Percentiles rank a stretch among this genome's conserved stretches.
Evolutionary conservation across 2,888 invertebrate species (phyloP).

Genomic region (Hyalella azteca): DNA sequence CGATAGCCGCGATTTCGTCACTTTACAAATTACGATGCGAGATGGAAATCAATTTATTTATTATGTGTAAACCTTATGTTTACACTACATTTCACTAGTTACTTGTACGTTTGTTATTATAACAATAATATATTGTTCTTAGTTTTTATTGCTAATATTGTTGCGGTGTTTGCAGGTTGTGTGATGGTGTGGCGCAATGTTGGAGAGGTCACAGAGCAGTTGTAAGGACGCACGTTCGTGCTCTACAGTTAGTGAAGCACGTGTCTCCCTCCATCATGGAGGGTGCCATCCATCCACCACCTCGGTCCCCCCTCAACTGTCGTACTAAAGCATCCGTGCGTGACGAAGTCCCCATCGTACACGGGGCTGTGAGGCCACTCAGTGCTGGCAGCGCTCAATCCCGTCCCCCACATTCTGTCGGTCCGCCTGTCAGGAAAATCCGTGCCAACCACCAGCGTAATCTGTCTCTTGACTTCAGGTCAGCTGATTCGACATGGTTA

Average conservation of each 20-base stretch:
- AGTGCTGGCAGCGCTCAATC: not conserved
- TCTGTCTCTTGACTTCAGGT: constrained; percentile 88
- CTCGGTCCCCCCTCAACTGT: not conserved
- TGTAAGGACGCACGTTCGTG: constrained; percentile 21
- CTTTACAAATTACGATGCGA: too few relatives aligned
- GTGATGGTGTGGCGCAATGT: constrained; percentile 53
- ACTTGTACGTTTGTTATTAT: too few relatives aligned
- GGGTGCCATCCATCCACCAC: constrained; percentile 39
- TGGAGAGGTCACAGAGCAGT: constrained; percentile 40
- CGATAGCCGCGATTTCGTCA: too few relatives aligned
- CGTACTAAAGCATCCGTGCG: constrained; percentile 1
- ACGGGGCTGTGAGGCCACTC: constrained; percentile 41
- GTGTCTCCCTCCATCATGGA: constrained; percentile 36
- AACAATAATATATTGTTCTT: too few relatives aligned
- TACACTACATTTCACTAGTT: too few relatives aligned
- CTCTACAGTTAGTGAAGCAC: constrained; percentile 30
- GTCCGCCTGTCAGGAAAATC: constrained; percentile 45
- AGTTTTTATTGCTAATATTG: too few relatives aligned
- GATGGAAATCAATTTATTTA: too few relatives aligned
- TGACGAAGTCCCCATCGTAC: constrained; percentile 53
- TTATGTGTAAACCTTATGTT: too few relatives aligned
- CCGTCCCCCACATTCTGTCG: constrained; percentile 23
- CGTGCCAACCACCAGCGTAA: constrained; percentile 78
- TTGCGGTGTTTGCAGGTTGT: constrained; percentile 43
- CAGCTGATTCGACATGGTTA: too few relatives aligned